Percentiles rank a stretch among this genome's conserved stretches.
Conservation (phyloP, 2,797 vertebrate genomes). For the Tolypeutes matacus region DNA sequence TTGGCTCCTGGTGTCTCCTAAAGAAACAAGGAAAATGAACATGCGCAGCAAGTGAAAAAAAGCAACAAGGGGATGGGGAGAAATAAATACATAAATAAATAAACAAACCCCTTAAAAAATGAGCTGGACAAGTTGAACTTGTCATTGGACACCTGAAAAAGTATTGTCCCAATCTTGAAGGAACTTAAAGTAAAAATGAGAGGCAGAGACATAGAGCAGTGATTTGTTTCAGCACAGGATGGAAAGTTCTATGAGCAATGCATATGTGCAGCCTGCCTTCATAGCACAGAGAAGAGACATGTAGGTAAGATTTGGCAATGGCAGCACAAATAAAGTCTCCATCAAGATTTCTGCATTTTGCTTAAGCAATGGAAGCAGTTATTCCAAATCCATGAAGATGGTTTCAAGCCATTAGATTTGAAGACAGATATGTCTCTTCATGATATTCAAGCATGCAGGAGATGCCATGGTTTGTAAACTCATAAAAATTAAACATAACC, state of each 20-base stretch:
- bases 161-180: background rate
- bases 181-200: slow-evolving; percentile 9
- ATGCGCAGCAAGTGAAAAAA: too few species aligned
- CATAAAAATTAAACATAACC: background rate
- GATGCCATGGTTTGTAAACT: background rate
- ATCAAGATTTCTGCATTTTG: background rate
- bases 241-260: background rate
- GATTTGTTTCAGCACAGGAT: background rate
- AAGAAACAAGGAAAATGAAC: too few species aligned
- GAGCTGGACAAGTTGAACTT: background rate
- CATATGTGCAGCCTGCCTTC: background rate
- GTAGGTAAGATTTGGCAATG: background rate
- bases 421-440: background rate
- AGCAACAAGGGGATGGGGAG: too few species aligned
- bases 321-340: slow-evolving; percentile 12
- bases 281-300: background rate
- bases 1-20: too few species aligned
- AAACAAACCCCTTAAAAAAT: background rate
- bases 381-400: background rate
- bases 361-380: background rate
- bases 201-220: background rate
- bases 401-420: background rate
- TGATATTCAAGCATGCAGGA: background rate
- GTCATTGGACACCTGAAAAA: background rate
- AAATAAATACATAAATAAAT: too few species aligned